These are phyloP conservation scores for Centroberyx gerrardi DNA, from an alignment of 2,797 vertebrate species.

Conservation along the genomic window DNA sequence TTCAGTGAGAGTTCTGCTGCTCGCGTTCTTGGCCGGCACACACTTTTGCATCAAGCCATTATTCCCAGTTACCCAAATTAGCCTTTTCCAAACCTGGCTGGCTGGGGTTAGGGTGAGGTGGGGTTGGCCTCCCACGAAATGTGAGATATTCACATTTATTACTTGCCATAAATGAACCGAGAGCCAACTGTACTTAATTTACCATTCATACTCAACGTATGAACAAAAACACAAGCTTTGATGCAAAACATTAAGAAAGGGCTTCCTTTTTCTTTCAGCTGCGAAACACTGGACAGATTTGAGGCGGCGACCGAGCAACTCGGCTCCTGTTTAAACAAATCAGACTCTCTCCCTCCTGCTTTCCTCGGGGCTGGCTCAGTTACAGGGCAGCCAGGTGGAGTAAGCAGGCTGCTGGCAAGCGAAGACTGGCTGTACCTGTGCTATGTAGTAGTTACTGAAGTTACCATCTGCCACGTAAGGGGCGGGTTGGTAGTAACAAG, in stretches of 20 bases:
- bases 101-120: slow-evolving; percentile 41
- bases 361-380: slow-evolving; percentile 85
- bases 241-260: slow-evolving; percentile 74
- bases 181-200: slow-evolving; percentile 52
- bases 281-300: slow-evolving; percentile 67
- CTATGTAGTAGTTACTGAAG: slow-evolving; percentile 99
- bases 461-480: slow-evolving; percentile 98
- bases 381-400: slow-evolving; percentile 98
- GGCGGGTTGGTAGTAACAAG: slow-evolving; percentile 99
- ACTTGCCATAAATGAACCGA: slow-evolving; percentile 46
- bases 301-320: slow-evolving; percentile 47
- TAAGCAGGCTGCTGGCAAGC: slow-evolving; percentile 96
- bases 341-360: slow-evolving; percentile 54
- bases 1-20: slow-evolving; percentile 58
- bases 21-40: slow-evolving; percentile 49
- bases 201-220: slow-evolving; percentile 65
- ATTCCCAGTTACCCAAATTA: slow-evolving; percentile 49
- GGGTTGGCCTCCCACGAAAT: slow-evolving; percentile 42
- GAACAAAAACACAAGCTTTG: slow-evolving; percentile 78
- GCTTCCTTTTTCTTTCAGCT: slow-evolving; percentile 63
- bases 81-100: slow-evolving; percentile 54
- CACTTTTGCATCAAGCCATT: slow-evolving; percentile 44
- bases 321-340: slow-evolving; percentile 68
- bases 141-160: slow-evolving; percentile 64
- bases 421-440: slow-evolving; percentile 97